Evolutionary conservation across 2,797 vertebrate species (phyloP).

Genomic region (Brotula barbata): DNA sequence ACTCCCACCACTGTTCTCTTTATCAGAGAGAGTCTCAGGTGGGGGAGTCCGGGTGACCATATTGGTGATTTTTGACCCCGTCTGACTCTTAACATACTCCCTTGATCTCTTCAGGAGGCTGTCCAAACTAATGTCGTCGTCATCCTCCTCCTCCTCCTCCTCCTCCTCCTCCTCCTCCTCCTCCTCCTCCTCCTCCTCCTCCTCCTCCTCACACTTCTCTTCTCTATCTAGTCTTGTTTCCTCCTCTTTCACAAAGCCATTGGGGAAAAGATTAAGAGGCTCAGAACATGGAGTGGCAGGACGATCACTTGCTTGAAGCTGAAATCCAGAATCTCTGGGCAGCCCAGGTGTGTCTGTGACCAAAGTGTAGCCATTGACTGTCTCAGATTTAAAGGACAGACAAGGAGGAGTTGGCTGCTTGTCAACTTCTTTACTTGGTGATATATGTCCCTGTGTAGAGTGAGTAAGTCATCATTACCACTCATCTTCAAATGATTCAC

Average conservation of each 20-base stretch:
- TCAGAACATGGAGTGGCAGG: conserved; percentile 20
- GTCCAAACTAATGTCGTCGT: conserved; percentile 82
- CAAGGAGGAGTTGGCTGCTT: conserved; percentile 47
- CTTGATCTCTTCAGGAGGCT: conserved; percentile 89
- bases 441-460: conserved; percentile 75
- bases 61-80: conserved; percentile 64
- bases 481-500: background rate
- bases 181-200: conserved; percentile 32
- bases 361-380: conserved; percentile 65
- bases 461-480: conserved; percentile 9
- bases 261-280: conserved; percentile 17
- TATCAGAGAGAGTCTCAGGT: conserved; percentile 77
- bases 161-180: conserved; percentile 54
- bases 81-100: conserved; percentile 84
- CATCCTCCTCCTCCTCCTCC: conserved; percentile 28
- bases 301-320: conserved; percentile 19
- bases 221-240: conserved; percentile 44
- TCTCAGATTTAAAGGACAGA: conserved; percentile 60
- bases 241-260: conserved; percentile 37
- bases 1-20: conserved; percentile 79
- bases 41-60: conserved; percentile 33
- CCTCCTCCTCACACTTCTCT: conserved; percentile 59
- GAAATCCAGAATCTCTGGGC: conserved; percentile 44
- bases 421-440: conserved; percentile 42
- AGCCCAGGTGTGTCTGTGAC: conserved; percentile 69